These are phyloP conservation scores for Leptarthrus brevirostris DNA, from an alignment of 2,888 invertebrate genomes.

Conservation along the genomic window DNA sequence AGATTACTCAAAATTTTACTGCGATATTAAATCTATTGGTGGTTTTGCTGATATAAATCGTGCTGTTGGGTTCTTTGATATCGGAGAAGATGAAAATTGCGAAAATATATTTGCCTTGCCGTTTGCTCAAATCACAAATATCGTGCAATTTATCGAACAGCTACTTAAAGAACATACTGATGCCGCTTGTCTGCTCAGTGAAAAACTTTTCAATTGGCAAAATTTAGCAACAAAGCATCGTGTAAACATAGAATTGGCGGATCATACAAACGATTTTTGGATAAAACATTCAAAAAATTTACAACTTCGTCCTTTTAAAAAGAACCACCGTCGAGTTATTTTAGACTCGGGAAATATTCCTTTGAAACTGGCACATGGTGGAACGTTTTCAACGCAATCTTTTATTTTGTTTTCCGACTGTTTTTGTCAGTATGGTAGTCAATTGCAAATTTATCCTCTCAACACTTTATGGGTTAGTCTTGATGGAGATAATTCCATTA, in stretches of 20 bases:
- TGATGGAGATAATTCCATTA: slow-evolving; percentile 76
- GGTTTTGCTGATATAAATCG: slow-evolving; percentile 76
- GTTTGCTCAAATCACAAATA: slow-evolving; percentile 60
- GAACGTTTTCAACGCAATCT: slow-evolving; percentile 77
- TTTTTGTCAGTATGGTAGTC: slow-evolving; percentile 80
- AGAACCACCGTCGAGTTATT: slow-evolving; percentile 77
- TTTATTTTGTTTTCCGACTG: slow-evolving; percentile 86
- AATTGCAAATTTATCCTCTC: slow-evolving; percentile 76
- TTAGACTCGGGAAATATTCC: slow-evolving; percentile 80
- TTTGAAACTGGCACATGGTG: slow-evolving; percentile 76
- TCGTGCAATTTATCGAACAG: slow-evolving; percentile 62
- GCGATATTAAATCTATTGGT: slow-evolving; percentile 78
- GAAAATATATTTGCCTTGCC: slow-evolving; percentile 62
- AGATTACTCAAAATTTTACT: slow-evolving; percentile 77
- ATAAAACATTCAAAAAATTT: slow-evolving; percentile 64
- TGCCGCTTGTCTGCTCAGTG: slow-evolving; percentile 58
- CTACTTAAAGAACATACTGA: slow-evolving; percentile 58
- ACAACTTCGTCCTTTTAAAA: slow-evolving; percentile 67
- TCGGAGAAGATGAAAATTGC: slow-evolving; percentile 57
- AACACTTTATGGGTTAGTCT: slow-evolving; percentile 84
- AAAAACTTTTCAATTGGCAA: slow-evolving; percentile 62
- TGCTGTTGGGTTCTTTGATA: slow-evolving; percentile 69
- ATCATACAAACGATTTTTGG: slow-evolving; percentile 65
- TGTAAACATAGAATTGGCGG: slow-evolving; percentile 63
- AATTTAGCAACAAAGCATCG: slow-evolving; percentile 60